Evolutionary conservation across 2,888 invertebrate species (phyloP).

Genomic region (Cryptocheilus praepositus): DNA sequence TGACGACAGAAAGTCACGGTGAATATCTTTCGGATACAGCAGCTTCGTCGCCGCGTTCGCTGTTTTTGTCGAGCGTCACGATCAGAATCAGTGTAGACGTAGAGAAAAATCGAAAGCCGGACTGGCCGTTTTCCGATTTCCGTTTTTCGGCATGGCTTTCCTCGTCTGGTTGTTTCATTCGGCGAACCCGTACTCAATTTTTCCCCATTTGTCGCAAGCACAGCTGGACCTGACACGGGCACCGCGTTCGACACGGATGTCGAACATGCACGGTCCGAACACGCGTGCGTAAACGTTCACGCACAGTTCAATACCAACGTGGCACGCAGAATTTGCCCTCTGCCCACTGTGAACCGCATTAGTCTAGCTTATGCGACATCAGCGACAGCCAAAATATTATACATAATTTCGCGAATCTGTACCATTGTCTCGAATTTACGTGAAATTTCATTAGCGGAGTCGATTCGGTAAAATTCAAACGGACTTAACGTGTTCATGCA

Average conservation of each 20-base stretch:
- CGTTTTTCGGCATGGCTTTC: not conserved
- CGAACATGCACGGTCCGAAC: conserved; percentile 9
- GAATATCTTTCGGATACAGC: conserved; percentile 7
- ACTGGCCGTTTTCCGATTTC: not conserved
- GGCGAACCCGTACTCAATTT: not conserved
- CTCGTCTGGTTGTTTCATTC: conserved; percentile 3
- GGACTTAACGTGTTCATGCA: too few species aligned
- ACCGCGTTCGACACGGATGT: conserved; percentile 14
- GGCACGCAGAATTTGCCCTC: conserved; percentile 10
- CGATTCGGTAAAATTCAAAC: too few species aligned
- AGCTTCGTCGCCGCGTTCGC: too few species aligned
- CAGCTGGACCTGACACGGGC: conserved; percentile 7
- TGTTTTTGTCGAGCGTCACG: not conserved
- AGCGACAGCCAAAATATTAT: too few species aligned
- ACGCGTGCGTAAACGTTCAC: conserved; percentile 8
- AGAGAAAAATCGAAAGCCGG: not conserved
- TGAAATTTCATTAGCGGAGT: too few species aligned
- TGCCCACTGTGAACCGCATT: conserved; percentile 23
- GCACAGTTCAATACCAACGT: conserved; percentile 14
- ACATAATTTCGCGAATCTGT: too few species aligned
- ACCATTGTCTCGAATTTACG: too few species aligned
- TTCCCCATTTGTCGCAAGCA: conserved; percentile 11
- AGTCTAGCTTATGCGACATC: conserved; percentile 11
- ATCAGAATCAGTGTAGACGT: too few species aligned
- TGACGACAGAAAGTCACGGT: conserved; percentile 16